phyloP scores from a whole-genome alignment of 2,113 vertebrate species.

The Mesembrinibis cayennensis region DNA sequence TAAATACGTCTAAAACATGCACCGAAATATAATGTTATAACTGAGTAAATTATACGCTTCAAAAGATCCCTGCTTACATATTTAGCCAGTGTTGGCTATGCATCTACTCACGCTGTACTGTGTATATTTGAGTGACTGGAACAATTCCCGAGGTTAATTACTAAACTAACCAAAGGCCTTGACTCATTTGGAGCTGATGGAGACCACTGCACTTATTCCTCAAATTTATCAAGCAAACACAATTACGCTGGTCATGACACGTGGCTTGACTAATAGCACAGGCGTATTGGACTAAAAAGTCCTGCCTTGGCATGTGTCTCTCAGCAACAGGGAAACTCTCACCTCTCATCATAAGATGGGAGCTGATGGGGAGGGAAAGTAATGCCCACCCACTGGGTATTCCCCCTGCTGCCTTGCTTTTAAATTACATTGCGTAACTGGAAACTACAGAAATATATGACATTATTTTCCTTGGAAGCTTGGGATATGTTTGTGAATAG shows the following conservation, averaged over 20 bases:
- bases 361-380: background rate
- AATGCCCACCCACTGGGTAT: background rate
- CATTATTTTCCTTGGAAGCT: background rate
- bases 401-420: background rate
- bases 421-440: background rate
- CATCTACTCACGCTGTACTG: background rate
- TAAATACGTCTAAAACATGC: background rate
- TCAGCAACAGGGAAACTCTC: background rate
- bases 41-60: conserved; percentile 41
- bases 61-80: conserved; percentile 3
- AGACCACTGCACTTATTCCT: background rate
- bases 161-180: conserved; percentile 26
- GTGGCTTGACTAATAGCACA: background rate
- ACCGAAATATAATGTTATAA: conserved; percentile 7
- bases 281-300: background rate
- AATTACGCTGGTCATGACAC: conserved; percentile 10
- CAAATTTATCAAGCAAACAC: conserved; percentile 11
- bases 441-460: background rate
- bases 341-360: background rate
- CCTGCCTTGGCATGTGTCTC: background rate
- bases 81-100: background rate
- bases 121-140: conserved; percentile 32
- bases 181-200: conserved; percentile 14
- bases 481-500: background rate
- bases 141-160: conserved; percentile 55